These are phyloP conservation scores for Cotesia vestalis DNA, from an alignment of 1,140 invertebrate species.

Conservation along the genomic window DNA sequence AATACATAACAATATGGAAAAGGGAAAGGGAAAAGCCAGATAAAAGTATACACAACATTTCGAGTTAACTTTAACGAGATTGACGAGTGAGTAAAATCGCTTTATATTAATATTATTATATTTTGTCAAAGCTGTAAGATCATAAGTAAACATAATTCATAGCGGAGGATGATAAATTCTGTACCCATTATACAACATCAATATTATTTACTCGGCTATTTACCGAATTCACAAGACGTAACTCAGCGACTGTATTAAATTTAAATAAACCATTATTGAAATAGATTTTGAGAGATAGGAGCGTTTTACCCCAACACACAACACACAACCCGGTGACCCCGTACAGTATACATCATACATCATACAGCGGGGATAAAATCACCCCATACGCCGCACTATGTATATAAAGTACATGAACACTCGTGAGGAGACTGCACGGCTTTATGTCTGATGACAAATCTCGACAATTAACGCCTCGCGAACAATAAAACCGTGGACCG, in stretches of 20 bases:
- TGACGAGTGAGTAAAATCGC: slow-evolving; percentile 17
- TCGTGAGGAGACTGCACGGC: slow-evolving; percentile 9
- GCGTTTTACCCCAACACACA: neutral
- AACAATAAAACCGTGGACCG: slow-evolving; percentile 24
- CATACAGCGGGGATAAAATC: neutral
- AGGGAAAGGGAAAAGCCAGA: slow-evolving; percentile 1
- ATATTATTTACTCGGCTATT: too few species aligned
- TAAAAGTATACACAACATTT: slow-evolving; percentile 19
- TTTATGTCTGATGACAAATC: slow-evolving; percentile 39
- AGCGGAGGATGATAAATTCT: neutral
- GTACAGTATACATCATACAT: neutral
- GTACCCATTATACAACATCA: neutral
- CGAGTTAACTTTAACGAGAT: slow-evolving; percentile 34
- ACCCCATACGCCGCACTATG: neutral
- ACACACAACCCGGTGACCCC: neutral
- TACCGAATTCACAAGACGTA: neutral
- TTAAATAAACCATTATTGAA: slow-evolving; percentile 2
- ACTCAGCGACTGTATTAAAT: neutral
- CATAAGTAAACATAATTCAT: too few species aligned
- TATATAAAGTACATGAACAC: too few species aligned
- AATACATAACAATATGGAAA: neutral
- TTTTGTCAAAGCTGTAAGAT: too few species aligned
- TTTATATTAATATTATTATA: slow-evolving; percentile 18
- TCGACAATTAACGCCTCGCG: slow-evolving; percentile 40
- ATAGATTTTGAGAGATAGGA: neutral